These are phyloP conservation scores for Rhagophthalmus giganteus DNA, from an alignment of 2,888 invertebrate genomes.

Conservation along the genomic window DNA sequence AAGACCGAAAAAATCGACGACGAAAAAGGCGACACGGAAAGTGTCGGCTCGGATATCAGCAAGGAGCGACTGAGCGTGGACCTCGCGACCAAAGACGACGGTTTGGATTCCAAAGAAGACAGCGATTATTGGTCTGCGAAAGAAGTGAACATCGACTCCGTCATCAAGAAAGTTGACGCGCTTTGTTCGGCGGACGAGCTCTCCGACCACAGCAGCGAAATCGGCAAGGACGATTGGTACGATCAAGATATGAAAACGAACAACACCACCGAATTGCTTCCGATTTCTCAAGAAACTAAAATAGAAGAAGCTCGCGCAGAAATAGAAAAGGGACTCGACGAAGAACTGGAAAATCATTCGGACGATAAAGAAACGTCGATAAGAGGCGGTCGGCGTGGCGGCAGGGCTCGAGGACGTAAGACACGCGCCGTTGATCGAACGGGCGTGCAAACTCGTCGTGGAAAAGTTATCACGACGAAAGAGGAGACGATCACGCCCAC, in stretches of 20 bases:
- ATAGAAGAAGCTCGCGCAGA: constrained; percentile 39
- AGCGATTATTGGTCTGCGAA: constrained; percentile 79
- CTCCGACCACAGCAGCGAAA: constrained; percentile 51
- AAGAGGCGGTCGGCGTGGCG: constrained; percentile 40
- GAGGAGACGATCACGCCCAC: constrained; percentile 22
- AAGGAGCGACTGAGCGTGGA: constrained; percentile 51
- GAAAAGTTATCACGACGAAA: constrained; percentile 52
- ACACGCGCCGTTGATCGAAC: constrained; percentile 48
- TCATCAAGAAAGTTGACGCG: constrained; percentile 77
- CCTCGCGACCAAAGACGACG: constrained; percentile 54
- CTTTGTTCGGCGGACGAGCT: constrained; percentile 60
- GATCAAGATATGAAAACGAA: constrained; percentile 30
- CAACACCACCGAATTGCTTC: background rate
- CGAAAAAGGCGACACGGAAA: constrained; percentile 50
- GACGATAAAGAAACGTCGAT: constrained; percentile 40
- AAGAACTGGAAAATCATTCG: constrained; percentile 39
- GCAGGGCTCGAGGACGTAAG: constrained; percentile 49
- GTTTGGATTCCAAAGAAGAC: constrained; percentile 63
- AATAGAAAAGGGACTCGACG: constrained; percentile 10
- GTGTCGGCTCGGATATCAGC: constrained; percentile 47
- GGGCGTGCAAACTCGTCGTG: constrained; percentile 63
- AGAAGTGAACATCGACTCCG: constrained; percentile 78
- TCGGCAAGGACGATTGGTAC: constrained; percentile 44
- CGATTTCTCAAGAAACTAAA: background rate
- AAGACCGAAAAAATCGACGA: constrained; percentile 51